Evolutionary conservation across 1,140 invertebrate species (phyloP), one percentile per base, ranked within the genome.

Genomic region (Tetramorium alpestre): DNA sequence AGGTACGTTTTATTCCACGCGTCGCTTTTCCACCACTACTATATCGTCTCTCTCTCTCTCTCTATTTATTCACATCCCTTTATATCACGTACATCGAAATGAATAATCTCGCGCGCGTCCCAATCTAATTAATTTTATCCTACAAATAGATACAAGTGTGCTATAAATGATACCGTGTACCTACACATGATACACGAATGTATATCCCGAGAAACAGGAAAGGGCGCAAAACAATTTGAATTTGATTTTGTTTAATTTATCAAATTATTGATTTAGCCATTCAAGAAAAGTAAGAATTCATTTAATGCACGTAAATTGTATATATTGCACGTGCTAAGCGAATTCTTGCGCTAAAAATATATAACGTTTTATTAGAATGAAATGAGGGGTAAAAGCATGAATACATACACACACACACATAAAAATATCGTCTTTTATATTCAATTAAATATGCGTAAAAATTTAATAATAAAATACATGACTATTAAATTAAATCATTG

Each of bases 1-100:
- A 90, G 93, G 93, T 93, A 89, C 16, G 89, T 80, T 75, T 38
- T 16, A 67, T 13, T 69, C 38, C n/a, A 22, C 18, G 18, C 54
- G 13, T 8, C n/a, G 11, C 25, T 54, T 49, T 72, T 5, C 3
- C n/a, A n/a, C 0, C 16, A 22, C 33, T 4, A 4, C 3, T 33
- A 4, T 33, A 16, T 49, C 6, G 13, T 41, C n/a, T 11, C 11
- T 47, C 11, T 47, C 11, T 47, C 11, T 47, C 1, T 11, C 44
- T 2, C 44, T 47, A 8, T 47, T 47, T 47, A 47, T 47, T 11
- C 33, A 33, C 33, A 33, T 47, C 44, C 7, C 8, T 47, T 47
- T 47, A 47, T 47, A 10, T 47, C 3, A 33, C 33, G 3, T 33
- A 33, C 3, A 33, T 33, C 33, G 33, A 33, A 33, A 33, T 33